These are phyloP conservation scores for Aurelia coerulea DNA, from an alignment of 30 jellyfish, hydroid and myxozoan species.

Conservation along the genomic window DNA sequence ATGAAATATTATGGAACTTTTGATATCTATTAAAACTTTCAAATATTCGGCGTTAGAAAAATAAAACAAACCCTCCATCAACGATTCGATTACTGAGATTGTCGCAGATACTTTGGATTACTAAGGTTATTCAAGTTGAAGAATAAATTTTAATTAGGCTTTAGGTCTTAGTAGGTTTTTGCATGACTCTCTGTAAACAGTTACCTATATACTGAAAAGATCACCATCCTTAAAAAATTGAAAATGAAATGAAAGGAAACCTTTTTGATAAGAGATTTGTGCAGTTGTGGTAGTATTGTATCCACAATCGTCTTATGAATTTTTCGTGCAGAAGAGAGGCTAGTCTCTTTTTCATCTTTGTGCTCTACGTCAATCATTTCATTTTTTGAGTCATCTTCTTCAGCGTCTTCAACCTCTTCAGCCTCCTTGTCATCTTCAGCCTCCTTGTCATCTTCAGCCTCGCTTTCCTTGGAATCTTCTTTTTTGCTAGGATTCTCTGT, in stretches of 20 bases:
- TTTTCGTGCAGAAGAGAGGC: constrained; percentile 24
- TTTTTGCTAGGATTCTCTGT: not conserved
- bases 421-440: constrained; percentile 1
- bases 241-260: constrained; percentile 16
- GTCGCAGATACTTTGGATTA: too few relatives aligned
- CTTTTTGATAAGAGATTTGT: constrained; percentile 80
- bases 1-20: too few relatives aligned
- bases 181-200: too few relatives aligned
- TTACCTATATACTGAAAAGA: too few relatives aligned
- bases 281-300: constrained; percentile 84
- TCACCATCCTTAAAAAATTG: not conserved
- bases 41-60: too few relatives aligned
- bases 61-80: too few relatives aligned
- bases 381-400: constrained; percentile 35
- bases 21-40: too few relatives aligned
- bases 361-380: not conserved
- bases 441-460: not conserved
- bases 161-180: too few relatives aligned
- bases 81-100: too few relatives aligned
- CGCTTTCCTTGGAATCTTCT: not conserved
- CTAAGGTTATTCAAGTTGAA: too few relatives aligned
- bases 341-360: not conserved
- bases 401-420: constrained; percentile 50
- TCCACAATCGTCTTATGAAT: constrained; percentile 55
- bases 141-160: too few relatives aligned